Conservation (phyloP, 92 coral and sea anemone species). For the Zoanthus sociatus region DNA sequence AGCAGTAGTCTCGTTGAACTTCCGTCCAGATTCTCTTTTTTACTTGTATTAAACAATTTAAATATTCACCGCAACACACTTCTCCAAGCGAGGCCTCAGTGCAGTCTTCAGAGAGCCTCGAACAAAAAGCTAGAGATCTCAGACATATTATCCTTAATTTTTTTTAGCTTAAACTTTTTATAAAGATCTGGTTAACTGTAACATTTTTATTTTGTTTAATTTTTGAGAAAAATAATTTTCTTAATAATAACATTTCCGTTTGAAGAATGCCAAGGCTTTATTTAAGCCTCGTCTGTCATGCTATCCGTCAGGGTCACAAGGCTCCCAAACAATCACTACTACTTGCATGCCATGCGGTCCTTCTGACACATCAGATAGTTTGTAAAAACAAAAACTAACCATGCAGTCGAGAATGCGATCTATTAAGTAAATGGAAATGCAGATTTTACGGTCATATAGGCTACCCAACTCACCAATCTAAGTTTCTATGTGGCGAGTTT, state of each 20-base stretch:
- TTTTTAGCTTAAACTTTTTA: not conserved
- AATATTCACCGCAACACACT: not conserved
- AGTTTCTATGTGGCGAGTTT: not conserved
- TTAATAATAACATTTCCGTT: not conserved
- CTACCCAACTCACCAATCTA: not conserved
- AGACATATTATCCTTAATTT: not conserved
- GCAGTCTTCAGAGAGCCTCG: not conserved
- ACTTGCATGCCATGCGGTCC: constrained; percentile 22
- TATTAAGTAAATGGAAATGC: not conserved
- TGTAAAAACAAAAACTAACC: not conserved
- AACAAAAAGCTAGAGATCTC: not conserved
- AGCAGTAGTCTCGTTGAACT: not conserved
- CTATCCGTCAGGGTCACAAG: constrained; percentile 11
- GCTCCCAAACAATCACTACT: not conserved
- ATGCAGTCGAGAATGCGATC: not conserved
- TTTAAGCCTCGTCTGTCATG: constrained; percentile 18
- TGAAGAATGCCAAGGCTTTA: constrained; percentile 19
- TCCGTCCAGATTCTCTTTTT: not conserved
- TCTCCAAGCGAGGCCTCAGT: not conserved
- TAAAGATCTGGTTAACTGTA: not conserved
- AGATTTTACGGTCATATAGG: not conserved
- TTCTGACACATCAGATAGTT: constrained; percentile 1
- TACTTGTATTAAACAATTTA: not conserved
- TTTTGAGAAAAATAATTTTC: not conserved
- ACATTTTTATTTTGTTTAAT: not conserved